Conservation (phyloP, 2,113 vertebrate genomes). For the Typhlomys cinereus region DNA sequence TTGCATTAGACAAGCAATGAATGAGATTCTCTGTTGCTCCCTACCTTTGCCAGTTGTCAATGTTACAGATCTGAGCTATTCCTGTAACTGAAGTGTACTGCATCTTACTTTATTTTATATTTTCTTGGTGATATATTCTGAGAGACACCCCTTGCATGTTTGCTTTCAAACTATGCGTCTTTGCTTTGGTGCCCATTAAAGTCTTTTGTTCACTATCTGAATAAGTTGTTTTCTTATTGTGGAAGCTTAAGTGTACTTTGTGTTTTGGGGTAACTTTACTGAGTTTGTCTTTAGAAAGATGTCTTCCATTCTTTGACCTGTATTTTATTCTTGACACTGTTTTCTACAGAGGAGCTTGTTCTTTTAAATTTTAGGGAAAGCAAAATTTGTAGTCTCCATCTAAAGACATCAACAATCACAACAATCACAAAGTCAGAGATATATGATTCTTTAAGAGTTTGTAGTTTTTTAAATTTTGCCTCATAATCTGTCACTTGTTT, state of each 20-base stretch:
- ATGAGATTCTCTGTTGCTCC: background rate
- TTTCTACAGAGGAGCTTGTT: background rate
- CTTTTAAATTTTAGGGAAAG: too few species aligned
- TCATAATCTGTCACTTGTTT: background rate
- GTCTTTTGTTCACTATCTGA: background rate
- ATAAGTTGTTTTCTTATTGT: background rate
- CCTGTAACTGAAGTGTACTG: too few species aligned
- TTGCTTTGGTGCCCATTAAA: background rate
- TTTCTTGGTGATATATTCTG: background rate
- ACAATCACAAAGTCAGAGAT: background rate
- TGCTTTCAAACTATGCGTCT: background rate
- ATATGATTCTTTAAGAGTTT: background rate
- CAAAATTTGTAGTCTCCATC: background rate
- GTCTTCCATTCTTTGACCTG: background rate
- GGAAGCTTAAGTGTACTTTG: background rate
- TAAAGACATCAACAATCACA: background rate
- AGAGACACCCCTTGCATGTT: background rate
- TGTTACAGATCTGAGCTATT: background rate
- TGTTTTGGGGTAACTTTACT: background rate
- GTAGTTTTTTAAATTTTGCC: background rate
- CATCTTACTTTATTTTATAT: background rate
- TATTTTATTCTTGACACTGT: background rate
- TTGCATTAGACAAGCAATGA: background rate
- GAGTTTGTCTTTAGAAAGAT: background rate
- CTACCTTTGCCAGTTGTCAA: background rate